Base-by-base conservation (phyloP, 2,113 vertebrate genomes). In the Chrysochloris asiatica region DNA sequence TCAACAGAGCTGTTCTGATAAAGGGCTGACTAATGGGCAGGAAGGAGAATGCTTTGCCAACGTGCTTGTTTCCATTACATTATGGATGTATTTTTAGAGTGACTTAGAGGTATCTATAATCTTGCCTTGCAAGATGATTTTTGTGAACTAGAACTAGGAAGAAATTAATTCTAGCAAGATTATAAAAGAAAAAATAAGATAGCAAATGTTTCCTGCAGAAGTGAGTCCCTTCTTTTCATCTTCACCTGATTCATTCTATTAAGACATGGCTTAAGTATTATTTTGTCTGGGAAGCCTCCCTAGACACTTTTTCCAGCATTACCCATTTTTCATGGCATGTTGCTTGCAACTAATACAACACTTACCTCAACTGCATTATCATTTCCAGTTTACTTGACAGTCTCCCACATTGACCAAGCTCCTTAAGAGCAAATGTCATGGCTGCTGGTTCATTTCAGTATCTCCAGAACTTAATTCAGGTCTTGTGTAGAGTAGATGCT, bases 11-110 rank as follows among this genome's bases (percentile, higher is more conserved):
- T 89, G 69, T 76, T 92, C 88, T 92, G 95, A 95, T 96, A 95
- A 95, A 88, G 79, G 92, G 73, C 77, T 93, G 91, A 95, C 92
- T 93, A 95, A 96, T 95, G 94, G 94, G 67, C 93, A 93, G 93
- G 93, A 91, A 96, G 84, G 80, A 67, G 45, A 43, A 76, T 2
- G 10, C 67, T 92, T 81, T 94, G 85, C 95, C 93, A 93, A 69
- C 0, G 2, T 80, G 87, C 65, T 93, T 95, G 81, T 94, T 95
- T 91, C 95, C 95, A 94, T 89, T 92, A 96, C 95, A 96, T 96
- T 95, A 91, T n/a, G 86, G 78, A 48, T 89, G 69, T 97, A 95
- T 96, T 97, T 97, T 97, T 97, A 97, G 95, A 92, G 71, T 86
- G 81, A 59, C 92, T 89, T 91, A 93, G 93, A 95, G 95, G 76